Conservation (phyloP, 2,113 vertebrate species). For the Peromyscus polionotus region DNA sequence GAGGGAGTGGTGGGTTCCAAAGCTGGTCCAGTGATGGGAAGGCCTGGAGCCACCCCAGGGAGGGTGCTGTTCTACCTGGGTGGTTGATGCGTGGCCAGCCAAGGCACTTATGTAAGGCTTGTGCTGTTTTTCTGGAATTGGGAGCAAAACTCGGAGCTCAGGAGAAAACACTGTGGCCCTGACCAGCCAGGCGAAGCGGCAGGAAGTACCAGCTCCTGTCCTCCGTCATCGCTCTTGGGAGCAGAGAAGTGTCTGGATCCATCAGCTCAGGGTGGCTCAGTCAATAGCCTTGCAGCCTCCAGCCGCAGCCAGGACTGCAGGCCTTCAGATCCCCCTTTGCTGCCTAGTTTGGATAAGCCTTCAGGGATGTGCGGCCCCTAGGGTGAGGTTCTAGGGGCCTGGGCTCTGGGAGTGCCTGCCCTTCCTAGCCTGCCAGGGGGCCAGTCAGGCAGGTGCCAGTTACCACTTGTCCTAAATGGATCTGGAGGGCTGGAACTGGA, state of each 20-base stretch:
- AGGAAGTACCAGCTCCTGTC: not conserved
- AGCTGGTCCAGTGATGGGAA: not conserved
- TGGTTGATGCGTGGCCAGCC: conserved; percentile 3
- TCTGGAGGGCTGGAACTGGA: not conserved
- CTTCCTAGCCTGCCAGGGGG: no score
- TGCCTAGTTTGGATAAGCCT: not conserved
- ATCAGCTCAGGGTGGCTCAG: conserved; percentile 52
- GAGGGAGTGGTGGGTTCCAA: not conserved
- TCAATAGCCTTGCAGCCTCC: accelerated
- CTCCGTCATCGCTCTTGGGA: not conserved
- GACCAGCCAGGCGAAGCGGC: conserved; percentile 53
- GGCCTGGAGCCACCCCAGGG: not conserved
- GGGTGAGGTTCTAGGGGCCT: not conserved
- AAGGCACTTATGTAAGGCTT: conserved; percentile 76
- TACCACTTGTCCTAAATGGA: not conserved
- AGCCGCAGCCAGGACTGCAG: not conserved
- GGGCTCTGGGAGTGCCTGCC: not conserved
- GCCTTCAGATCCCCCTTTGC: not conserved
- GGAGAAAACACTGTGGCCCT: conserved; percentile 60
- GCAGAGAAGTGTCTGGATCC: conserved; percentile 41
- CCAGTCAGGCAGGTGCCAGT: not conserved
- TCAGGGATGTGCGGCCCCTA: not conserved
- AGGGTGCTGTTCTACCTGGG: not conserved
- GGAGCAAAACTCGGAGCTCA: conserved; percentile 58
- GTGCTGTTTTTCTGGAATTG: conserved; percentile 61